phyloP scores from a whole-genome alignment of 2,113 vertebrate genomes.

The Callipepla squamata region DNA sequence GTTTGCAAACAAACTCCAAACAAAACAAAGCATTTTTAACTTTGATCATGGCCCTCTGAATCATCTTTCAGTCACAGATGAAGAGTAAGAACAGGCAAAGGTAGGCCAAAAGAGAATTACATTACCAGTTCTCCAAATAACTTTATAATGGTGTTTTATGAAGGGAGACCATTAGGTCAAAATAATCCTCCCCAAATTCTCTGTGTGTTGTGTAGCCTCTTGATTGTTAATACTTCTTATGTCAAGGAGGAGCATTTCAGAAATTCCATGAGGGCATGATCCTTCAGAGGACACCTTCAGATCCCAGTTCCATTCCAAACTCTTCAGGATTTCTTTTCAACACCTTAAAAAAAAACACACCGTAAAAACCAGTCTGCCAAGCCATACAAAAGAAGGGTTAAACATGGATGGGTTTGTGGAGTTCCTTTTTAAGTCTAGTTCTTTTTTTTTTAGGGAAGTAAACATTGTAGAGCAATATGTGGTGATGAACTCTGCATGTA shows the following conservation, averaged over 20 bases:
- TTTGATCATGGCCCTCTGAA: background rate
- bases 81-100: background rate
- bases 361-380: background rate
- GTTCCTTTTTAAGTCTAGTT: background rate
- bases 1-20: background rate
- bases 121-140: background rate
- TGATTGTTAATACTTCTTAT: background rate
- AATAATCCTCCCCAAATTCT: background rate
- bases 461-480: background rate
- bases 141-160: background rate
- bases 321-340: background rate
- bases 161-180: background rate
- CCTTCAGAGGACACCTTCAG: background rate
- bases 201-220: background rate
- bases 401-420: background rate
- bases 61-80: background rate
- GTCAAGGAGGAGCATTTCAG: background rate
- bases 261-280: background rate
- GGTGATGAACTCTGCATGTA: background rate
- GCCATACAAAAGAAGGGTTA: background rate
- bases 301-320: background rate
- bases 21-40: background rate
- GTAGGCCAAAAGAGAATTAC: background rate
- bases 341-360: no score
- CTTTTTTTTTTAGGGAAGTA: background rate